These are phyloP conservation scores for Ageneiosus marmoratus DNA, from an alignment of 2,113 vertebrate genomes.

Conservation along the genomic window DNA sequence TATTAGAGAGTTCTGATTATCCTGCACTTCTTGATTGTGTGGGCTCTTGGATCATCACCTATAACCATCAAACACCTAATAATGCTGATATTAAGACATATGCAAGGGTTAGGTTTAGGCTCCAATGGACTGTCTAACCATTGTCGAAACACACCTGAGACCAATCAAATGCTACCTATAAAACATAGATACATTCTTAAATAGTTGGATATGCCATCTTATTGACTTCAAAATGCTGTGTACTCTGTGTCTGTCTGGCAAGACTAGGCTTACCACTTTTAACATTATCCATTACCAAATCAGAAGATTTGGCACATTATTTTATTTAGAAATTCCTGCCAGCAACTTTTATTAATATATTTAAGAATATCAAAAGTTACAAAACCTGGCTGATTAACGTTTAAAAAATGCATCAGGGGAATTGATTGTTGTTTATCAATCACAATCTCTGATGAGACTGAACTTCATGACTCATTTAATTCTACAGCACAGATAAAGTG, in stretches of 20 bases:
- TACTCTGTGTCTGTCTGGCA: background rate
- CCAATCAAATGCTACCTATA: background rate
- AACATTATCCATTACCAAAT: background rate
- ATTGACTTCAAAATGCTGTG: background rate
- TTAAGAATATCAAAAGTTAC: background rate
- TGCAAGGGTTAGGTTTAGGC: too few relatives aligned
- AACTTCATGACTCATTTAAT: background rate
- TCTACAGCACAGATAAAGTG: background rate
- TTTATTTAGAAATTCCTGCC: background rate
- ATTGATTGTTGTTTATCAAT: background rate
- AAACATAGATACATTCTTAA: background rate
- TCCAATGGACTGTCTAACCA: background rate
- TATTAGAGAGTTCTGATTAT: background rate
- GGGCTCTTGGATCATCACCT: background rate
- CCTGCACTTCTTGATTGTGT: background rate
- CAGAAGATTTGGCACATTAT: background rate
- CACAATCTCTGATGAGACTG: background rate
- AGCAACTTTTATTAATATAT: background rate
- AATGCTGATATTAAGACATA: background rate
- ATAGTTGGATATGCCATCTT: background rate
- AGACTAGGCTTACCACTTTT: background rate
- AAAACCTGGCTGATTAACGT: too few relatives aligned
- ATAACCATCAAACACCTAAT: background rate
- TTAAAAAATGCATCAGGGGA: background rate
- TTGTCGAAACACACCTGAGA: background rate